phyloP scores from a whole-genome alignment of 2,797 vertebrate genomes.

The Coluber constrictor region DNA sequence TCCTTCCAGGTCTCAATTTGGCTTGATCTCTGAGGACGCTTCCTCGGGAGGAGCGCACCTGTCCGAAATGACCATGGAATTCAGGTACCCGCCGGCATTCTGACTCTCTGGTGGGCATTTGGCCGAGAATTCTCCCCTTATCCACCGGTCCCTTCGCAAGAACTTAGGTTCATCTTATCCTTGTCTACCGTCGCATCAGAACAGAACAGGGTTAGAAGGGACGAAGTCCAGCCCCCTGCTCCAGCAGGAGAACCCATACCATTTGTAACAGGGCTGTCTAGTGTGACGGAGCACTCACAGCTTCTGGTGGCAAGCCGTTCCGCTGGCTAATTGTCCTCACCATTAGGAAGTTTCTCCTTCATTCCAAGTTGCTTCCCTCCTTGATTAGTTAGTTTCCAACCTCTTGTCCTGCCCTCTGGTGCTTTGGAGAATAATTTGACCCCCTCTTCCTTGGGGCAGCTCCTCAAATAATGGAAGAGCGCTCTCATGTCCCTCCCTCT shows the following conservation, averaged over 20 bases:
- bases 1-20: rapidly evolving
- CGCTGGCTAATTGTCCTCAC: background rate
- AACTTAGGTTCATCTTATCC: background rate
- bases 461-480: background rate
- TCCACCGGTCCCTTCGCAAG: background rate
- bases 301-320: background rate
- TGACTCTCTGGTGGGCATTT: background rate
- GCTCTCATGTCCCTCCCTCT: background rate
- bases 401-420: background rate
- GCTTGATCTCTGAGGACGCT: background rate
- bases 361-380: background rate
- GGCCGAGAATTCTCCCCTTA: background rate
- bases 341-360: background rate
- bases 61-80: background rate
- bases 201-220: background rate
- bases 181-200: background rate
- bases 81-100: background rate
- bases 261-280: background rate
- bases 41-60: background rate
- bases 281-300: background rate
- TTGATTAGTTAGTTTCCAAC: background rate
- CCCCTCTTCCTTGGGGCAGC: background rate
- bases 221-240: background rate
- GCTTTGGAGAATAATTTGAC: background rate
- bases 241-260: background rate